Percentiles rank a stretch among this genome's conserved stretches.
phyloP scores from a whole-genome alignment of 2,113 vertebrate genomes.

The Scytalopus superciliaris region DNA sequence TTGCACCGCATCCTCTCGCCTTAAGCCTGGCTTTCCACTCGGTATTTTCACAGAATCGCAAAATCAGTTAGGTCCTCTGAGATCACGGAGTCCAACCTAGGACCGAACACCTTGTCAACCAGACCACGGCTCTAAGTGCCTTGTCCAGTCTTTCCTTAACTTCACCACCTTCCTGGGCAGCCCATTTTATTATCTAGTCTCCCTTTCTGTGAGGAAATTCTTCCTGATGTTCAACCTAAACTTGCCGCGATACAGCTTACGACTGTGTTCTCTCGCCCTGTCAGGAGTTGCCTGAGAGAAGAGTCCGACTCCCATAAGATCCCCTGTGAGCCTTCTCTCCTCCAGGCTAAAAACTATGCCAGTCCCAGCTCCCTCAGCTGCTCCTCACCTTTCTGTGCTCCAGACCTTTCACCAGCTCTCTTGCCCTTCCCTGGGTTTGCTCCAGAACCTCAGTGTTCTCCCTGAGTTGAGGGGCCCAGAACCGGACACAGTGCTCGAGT shows the following conservation, averaged over 20 bases:
- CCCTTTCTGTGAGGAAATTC: neutral
- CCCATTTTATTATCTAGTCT: neutral
- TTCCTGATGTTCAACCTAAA: neutral
- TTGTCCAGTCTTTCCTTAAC: neutral
- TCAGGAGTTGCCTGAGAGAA: neutral
- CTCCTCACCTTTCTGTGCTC: accelerated
- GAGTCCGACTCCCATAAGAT: accelerated
- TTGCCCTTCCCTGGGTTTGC: neutral
- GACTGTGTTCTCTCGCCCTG: neutral
- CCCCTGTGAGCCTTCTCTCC: accelerated
- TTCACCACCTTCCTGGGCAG: neutral
- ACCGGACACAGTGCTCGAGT: neutral
- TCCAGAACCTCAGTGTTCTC: neutral
- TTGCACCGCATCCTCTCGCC: neutral
- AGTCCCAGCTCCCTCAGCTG: neutral
- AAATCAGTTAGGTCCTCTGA: neutral
- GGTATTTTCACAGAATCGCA: neutral
- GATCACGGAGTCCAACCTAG: accelerated
- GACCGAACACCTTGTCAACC: neutral
- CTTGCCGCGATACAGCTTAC: accelerated
- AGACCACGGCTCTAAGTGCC: too few relatives aligned
- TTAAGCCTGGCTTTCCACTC: accelerated
- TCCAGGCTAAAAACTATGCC: neutral
- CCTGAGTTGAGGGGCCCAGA: too few relatives aligned
- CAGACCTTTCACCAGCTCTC: too few relatives aligned